phyloP scores from a whole-genome alignment of 2,113 vertebrate species.

The Miniopterus natalensis region DNA sequence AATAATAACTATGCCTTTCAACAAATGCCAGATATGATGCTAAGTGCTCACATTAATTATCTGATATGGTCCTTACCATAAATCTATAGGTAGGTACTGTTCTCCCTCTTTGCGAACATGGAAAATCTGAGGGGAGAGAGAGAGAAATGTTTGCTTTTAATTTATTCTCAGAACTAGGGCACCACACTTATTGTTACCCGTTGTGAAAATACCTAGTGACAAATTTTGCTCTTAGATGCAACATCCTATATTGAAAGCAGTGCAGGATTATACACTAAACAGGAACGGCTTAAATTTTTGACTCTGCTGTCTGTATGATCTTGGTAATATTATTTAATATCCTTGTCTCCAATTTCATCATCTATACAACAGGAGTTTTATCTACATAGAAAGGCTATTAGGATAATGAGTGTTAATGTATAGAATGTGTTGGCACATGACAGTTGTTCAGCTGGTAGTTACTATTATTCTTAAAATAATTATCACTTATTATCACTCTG shows the following conservation, averaged over 20 bases:
- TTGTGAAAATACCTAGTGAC: background rate
- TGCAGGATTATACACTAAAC: slow-evolving; percentile 61
- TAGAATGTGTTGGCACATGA: slow-evolving; percentile 26
- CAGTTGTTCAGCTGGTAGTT: slow-evolving; percentile 46
- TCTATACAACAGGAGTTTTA: slow-evolving; percentile 10
- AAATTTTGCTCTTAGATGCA: slow-evolving; percentile 23
- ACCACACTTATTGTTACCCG: background rate
- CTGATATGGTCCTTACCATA: background rate
- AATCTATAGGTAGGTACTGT: background rate
- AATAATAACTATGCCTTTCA: background rate
- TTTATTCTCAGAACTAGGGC: background rate
- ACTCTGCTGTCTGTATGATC: background rate
- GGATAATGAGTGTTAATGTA: slow-evolving; percentile 37
- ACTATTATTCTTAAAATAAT: slow-evolving; percentile 62
- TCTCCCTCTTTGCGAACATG: background rate
- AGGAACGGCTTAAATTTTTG: slow-evolving; percentile 71
- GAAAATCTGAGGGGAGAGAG: background rate
- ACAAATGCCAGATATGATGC: background rate
- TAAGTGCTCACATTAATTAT: background rate
- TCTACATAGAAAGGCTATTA: slow-evolving; percentile 27
- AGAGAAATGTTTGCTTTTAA: background rate
- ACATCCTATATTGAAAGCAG: background rate
- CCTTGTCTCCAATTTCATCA: background rate
- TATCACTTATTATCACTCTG: slow-evolving; percentile 53
- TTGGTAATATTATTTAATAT: background rate